Percentiles rank a stretch among this genome's conserved stretches.
phyloP scores from a whole-genome alignment of 2,888 invertebrate genomes.

The Athrips mouffetella region DNA sequence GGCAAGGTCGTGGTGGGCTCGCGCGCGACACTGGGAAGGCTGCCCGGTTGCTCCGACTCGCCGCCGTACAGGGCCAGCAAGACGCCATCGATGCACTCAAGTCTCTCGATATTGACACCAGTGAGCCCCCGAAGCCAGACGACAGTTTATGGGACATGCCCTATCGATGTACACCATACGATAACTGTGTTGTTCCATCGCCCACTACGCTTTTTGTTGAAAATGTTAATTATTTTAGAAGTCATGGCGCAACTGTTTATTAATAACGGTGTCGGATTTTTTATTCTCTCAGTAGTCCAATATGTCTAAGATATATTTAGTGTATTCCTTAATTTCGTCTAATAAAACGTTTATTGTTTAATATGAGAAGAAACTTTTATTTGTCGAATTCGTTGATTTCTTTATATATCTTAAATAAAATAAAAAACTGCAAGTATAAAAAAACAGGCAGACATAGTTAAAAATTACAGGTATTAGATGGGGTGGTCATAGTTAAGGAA shows the following conservation, averaged over 20 bases:
- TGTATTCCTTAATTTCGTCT: no score
- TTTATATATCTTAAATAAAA: no score
- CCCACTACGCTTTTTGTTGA: slow-evolving; percentile 58
- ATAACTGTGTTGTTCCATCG: slow-evolving; percentile 45
- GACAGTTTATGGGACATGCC: slow-evolving; percentile 38
- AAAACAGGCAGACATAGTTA: no score
- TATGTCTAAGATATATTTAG: no score
- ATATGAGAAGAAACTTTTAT: no score
- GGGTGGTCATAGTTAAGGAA: no score
- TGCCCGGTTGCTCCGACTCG: slow-evolving; percentile 67
- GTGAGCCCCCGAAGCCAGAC: slow-evolving; percentile 29
- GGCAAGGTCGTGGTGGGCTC: slow-evolving; percentile 81
- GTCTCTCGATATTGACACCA: slow-evolving; percentile 41
- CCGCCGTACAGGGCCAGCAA: slow-evolving; percentile 79
- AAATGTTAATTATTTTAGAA: slow-evolving; percentile 39
- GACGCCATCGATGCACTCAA: slow-evolving; percentile 77
- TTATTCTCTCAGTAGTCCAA: no score
- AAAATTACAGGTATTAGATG: no score
- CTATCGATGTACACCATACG: slow-evolving; percentile 31
- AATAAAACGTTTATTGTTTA: no score
- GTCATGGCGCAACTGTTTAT: slow-evolving; percentile 38
- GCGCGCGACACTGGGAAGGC: slow-evolving; percentile 69
- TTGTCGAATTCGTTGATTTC: no score
- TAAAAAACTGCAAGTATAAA: no score
- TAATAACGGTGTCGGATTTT: slow-evolving; percentile 22